Base-by-base conservation (phyloP, 2,888 invertebrate genomes). In the Folsomia candida region DNA sequence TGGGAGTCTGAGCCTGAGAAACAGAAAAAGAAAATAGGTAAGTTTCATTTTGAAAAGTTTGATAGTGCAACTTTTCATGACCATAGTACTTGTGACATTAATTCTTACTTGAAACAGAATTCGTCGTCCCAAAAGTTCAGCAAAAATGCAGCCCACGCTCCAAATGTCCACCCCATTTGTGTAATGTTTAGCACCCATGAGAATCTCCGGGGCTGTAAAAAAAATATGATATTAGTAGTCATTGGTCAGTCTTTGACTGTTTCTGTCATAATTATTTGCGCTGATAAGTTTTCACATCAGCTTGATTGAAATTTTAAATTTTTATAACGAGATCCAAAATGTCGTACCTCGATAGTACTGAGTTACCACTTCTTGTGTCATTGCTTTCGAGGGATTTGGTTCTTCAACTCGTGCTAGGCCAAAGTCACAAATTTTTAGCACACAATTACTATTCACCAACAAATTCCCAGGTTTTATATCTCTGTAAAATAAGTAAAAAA, bases 291-390 rank as follows among this genome's bases (percentile, higher is more conserved):
- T n/a, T n/a, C n/a, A n/a, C n/a, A n/a, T n/a, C n/a, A n/a, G n/a
- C n/a, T n/a, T n/a, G n/a, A n/a, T n/a, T n/a, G n/a, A n/a, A n/a
- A n/a, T n/a, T n/a, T n/a, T n/a, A n/a, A n/a, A n/a, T n/a, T n/a
- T n/a, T n/a, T n/a, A n/a, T n/a, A n/a, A n/a, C n/a, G n/a, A n/a
- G n/a, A n/a, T n/a, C n/a, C n/a, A n/a, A n/a, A n/a, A n/a, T n/a
- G n/a, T n/a, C n/a, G n/a, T n/a, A n/a, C n/a, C n/a, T 78, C 99
- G 89, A 86, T 99, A 99, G 86, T 99, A 99, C 86, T 99, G 99
- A 79, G 99, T 99, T 75, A 99, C 99, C 76, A 99, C 99, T 86
- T 99, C 99, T 85, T 98, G 98, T 47, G 99, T 99, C 98, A 99
- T 98, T 84, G 93, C 91, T 84, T 93, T 92, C 81, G 89, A 89